Evolutionary conservation across 2,113 vertebrate species (phyloP).

Genomic region (Brienomyrus brachyistius): DNA sequence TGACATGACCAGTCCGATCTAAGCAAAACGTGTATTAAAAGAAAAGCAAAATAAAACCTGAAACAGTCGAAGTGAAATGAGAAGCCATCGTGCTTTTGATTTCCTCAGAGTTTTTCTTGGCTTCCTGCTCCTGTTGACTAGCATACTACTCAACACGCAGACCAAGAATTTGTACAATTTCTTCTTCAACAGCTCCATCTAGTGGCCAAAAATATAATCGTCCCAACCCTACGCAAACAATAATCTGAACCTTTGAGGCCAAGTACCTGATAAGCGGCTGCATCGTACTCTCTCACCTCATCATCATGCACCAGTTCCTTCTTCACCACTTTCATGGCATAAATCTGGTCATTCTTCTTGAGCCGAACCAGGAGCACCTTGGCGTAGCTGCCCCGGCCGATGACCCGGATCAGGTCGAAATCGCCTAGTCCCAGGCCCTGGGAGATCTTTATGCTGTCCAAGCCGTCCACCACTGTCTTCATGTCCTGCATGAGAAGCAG

Average conservation of each 20-base stretch:
- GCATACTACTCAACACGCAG: neutral
- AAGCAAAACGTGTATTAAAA: neutral
- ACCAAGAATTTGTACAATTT: neutral
- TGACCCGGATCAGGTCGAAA: conserved; percentile 92
- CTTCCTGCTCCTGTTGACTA: neutral
- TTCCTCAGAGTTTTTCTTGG: neutral
- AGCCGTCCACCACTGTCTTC: conserved; percentile 86
- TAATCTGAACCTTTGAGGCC: neutral
- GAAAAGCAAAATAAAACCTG: neutral
- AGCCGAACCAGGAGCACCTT: conserved; percentile 93
- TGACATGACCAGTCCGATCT: neutral
- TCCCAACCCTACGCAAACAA: neutral
- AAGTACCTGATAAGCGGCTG: neutral
- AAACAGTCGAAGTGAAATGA: neutral
- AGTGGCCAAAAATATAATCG: neutral
- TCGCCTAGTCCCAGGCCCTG: conserved; percentile 83
- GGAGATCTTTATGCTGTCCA: conserved; percentile 89
- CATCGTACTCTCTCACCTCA: conserved; percentile 66
- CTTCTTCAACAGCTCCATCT: conserved; percentile 19
- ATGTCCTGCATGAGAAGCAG: conserved; percentile 64
- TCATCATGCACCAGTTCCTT: conserved; percentile 97
- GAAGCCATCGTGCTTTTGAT: neutral
- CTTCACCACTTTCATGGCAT: conserved; percentile 98
- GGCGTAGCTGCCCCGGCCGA: conserved; percentile 93
- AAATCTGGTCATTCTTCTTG: conserved; percentile 89